phyloP scores from a whole-genome alignment of 2,113 vertebrate species.

The Syngnathoides biaculeatus region DNA sequence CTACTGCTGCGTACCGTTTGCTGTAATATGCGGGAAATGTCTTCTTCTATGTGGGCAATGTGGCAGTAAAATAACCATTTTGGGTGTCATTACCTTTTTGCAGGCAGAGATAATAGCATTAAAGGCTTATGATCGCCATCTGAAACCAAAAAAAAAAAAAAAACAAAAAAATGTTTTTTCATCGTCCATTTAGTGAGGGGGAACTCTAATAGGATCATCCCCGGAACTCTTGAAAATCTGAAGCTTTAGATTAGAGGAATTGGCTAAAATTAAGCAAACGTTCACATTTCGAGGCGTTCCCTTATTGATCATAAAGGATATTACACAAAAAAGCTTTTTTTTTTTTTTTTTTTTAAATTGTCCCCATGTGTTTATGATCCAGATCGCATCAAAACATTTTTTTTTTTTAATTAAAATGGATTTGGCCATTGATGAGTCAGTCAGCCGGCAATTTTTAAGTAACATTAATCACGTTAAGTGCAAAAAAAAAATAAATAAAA shows the following conservation, averaged over 20 bases:
- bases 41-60: slow-evolving; percentile 41
- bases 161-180: not conserved
- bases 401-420: too few species aligned
- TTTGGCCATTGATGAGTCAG: too few species aligned
- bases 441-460: too few species aligned
- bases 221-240: not conserved
- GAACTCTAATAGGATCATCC: not conserved
- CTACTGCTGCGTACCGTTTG: slow-evolving; percentile 10
- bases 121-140: slow-evolving; percentile 33
- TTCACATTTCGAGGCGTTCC: too few species aligned
- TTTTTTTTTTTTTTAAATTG: too few species aligned
- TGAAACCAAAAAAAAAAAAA: not conserved
- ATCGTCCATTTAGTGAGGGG: not conserved
- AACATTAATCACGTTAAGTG: too few species aligned
- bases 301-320: too few species aligned
- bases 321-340: too few species aligned
- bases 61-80: slow-evolving; percentile 55
- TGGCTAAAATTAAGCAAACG: not conserved
- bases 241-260: not conserved
- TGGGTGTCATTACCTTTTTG: slow-evolving; percentile 49
- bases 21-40: slow-evolving; percentile 32
- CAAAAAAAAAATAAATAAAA: too few species aligned
- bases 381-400: too few species aligned
- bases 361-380: too few species aligned
- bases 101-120: slow-evolving; percentile 33